Base-by-base conservation (phyloP, 2,888 invertebrate genomes). In the Meiosimyza platycephala region DNA sequence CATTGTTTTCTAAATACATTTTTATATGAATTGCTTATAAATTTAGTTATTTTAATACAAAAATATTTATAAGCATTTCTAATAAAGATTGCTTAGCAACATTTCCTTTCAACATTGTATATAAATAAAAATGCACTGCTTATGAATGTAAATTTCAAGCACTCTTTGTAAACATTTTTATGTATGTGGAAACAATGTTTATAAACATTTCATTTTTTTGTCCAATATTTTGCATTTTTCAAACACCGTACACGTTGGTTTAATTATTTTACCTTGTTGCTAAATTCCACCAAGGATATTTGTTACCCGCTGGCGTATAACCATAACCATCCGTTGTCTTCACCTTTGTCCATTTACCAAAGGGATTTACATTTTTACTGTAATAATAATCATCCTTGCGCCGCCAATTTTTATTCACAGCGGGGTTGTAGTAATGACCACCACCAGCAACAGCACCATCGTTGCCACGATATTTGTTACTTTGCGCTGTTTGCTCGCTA, bases 221-320 rank as follows among this genome's bases (percentile, higher is more conserved):
- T 28, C 4, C 3, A 28, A 28, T 7, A 9, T 40, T 40, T 40
- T 40, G 9, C 28, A 3, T 28, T 28, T 2, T 40, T 40, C 40
- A 6, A 40, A 9, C 40, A 40, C 40, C 4, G 40, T 40, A 1
- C 40, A 9, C 9, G 9, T 2, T 18, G 16, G 66, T 28, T 51
- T 28, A 74, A 69, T 28, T 7, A 48, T 33, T 78, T 73, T 73
- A 85, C 84, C 83, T 78, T 12, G 82, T 75, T 15, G 75, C 13
- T 48, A 85, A 68, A 12, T 82, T 80, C 84, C 85, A 85, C 76
- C 84, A 84, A 12, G 84, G 85, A 78, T 81, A 84, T 9, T 63
- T 40, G 40, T 18, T 13, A 48, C 22, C 13, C 52, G 40, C 18
- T 16, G 65, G 59, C 48, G 22, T 60, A 48, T 67, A 52, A 63